phyloP scores from a whole-genome alignment of 2,113 vertebrate genomes.

The Oceanodroma tethys region DNA sequence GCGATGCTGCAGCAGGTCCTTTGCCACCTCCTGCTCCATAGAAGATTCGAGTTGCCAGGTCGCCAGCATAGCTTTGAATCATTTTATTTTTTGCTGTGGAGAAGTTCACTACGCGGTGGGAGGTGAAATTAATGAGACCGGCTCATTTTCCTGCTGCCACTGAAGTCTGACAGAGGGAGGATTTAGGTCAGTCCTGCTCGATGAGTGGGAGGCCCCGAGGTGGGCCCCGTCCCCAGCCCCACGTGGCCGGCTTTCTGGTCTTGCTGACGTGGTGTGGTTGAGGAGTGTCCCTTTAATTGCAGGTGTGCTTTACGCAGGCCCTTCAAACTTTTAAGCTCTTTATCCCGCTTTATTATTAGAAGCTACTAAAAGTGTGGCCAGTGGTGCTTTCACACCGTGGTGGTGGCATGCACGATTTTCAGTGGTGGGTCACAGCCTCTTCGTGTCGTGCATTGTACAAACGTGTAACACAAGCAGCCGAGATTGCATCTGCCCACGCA shows the following conservation, averaged over 20 bases:
- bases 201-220: not conserved
- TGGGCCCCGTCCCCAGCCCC: not conserved
- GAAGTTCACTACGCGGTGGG: not conserved
- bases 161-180: not conserved
- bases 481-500: not conserved
- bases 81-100: not conserved
- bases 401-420: fast-evolving
- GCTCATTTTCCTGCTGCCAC: not conserved
- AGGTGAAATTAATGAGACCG: constrained; percentile 30
- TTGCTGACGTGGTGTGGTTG: not conserved
- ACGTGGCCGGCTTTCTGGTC: not conserved
- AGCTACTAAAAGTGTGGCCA: not conserved
- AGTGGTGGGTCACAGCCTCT: not conserved
- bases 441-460: fast-evolving
- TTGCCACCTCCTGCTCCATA: not conserved
- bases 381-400: fast-evolving
- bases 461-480: not conserved
- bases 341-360: not conserved
- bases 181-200: not conserved
- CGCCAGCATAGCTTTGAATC: not conserved
- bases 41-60: not conserved
- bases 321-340: constrained; percentile 6
- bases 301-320: not conserved
- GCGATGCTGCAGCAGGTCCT: not conserved
- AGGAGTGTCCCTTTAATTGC: not conserved